Base-by-base conservation (phyloP, 2,797 vertebrate genomes). In the Sciaenops ocellatus region DNA sequence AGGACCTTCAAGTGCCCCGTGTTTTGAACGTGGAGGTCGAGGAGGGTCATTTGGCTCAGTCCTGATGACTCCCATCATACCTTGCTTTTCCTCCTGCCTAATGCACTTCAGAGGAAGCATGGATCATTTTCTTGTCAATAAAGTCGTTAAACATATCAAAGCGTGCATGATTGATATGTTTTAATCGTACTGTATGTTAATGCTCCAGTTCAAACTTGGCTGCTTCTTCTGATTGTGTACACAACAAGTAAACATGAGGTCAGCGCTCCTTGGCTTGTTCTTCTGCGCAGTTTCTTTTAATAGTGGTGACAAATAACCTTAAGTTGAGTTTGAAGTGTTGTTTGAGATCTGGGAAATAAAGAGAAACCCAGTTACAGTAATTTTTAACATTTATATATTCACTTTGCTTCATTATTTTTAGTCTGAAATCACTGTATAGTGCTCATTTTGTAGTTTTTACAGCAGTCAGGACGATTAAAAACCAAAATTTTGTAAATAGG, bases 111-210 rank as follows among this genome's bases (percentile, higher is more conserved):
- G 83, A 70, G 75, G 80, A 86, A 76, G 24, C 18, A 51, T 52
- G 59, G 78, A 85, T 91, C 74, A 75, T 79, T 80, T 82, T 76
- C 73, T 79, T 76, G 85, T 92, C 90, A 79, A 89, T 89, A 86
- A 2, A 42, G 56, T 89, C 69, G 62, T 85, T 83, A 88, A 89
- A 90, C 41, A 41, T 73, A 38, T 38, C 34, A 80, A 71, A 62
- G 75, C 52, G 48, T n/a, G 15, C 26, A 57, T 73, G 73, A 88
- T 86, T 63, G 80, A 91, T 90, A 71, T 57, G n/a, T 74, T 84
- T 73, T 34, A 61, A 82, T 89, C 50, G 20, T 51, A n/a, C 26
- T 48, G 73, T 16, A 66, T 78, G 65, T 83, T 84, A 70, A 82
- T 83, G 79, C 47, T 71, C 38, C 65, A 69, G 79, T 68, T 79